Evolutionary conservation across 23 tunicate genomes (phyloP).

Genomic region (Halocynthia roretzi): DNA sequence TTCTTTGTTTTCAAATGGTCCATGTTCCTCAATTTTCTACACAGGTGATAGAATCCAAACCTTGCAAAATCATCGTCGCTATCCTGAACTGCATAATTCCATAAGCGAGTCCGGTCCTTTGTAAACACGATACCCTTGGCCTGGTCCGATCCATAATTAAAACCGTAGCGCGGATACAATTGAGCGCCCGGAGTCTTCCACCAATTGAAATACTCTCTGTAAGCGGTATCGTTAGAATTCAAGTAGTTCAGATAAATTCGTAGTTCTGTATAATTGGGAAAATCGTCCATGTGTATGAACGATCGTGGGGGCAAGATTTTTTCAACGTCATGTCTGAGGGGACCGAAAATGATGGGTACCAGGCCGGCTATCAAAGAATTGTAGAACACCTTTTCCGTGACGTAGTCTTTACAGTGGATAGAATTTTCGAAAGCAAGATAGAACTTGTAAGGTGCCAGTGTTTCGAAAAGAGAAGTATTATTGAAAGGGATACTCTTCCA

Average conservation of each 20-base stretch:
- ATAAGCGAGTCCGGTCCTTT: neutral
- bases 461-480: neutral
- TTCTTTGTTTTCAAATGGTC: neutral
- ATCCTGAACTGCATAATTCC: neutral
- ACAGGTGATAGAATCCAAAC: slow-evolving; percentile 33
- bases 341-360: slow-evolving; percentile 44
- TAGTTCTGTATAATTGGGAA: slow-evolving; percentile 20
- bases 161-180: slow-evolving; percentile 20
- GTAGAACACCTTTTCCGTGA: slow-evolving; percentile 43
- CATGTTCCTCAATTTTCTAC: slow-evolving; percentile 15
- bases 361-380: slow-evolving; percentile 29
- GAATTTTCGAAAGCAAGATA: slow-evolving; percentile 73
- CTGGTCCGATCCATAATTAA: neutral
- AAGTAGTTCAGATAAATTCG: slow-evolving; percentile 29
- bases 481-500: slow-evolving; percentile 1
- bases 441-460: slow-evolving; percentile 27
- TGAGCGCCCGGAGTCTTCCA: slow-evolving; percentile 46
- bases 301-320: slow-evolving; percentile 41
- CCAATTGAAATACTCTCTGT: slow-evolving; percentile 54
- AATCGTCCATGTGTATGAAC: slow-evolving; percentile 55
- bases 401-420: slow-evolving; percentile 37
- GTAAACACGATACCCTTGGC: neutral
- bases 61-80: slow-evolving; percentile 9
- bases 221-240: slow-evolving; percentile 44
- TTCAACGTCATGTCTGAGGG: slow-evolving; percentile 14